These are phyloP conservation scores for Zaprionus ornatus DNA, from an alignment of 1,140 invertebrate species.

Conservation along the genomic window DNA sequence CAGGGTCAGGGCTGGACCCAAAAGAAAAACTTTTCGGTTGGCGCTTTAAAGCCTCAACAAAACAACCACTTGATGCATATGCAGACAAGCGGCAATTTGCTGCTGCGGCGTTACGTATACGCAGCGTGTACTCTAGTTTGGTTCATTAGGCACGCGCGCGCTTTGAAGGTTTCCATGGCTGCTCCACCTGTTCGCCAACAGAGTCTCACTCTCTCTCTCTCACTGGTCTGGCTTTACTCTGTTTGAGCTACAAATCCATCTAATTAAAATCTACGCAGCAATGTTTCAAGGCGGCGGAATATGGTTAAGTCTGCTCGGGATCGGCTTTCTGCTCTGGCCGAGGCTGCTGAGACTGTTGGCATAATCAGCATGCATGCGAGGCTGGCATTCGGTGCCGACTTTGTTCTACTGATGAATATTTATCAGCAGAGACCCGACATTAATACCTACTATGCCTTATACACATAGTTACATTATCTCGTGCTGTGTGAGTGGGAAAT, in stretches of 20 bases:
- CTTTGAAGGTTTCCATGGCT: conserved; percentile 32
- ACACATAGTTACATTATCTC: conserved; percentile 7
- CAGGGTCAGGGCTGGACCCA: neutral
- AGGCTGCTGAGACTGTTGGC: conserved; percentile 4
- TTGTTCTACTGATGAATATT: conserved; percentile 48
- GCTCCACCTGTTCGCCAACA: neutral
- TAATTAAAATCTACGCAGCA: conserved; percentile 79
- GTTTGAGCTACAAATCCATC: conserved; percentile 74
- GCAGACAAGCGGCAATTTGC: neutral
- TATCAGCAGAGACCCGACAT: conserved; percentile 42
- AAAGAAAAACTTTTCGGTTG: neutral
- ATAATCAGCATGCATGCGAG: conserved; percentile 53
- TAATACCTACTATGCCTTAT: conserved; percentile 13
- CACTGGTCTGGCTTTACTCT: conserved; percentile 15
- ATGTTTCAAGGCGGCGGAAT: conserved; percentile 44
- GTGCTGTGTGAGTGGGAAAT: conserved; percentile 7
- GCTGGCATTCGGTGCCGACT: conserved; percentile 9
- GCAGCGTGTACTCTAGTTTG: conserved; percentile 21
- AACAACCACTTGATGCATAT: conserved; percentile 65
- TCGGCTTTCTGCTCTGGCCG: conserved; percentile 6
- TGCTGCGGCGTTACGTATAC: conserved; percentile 51
- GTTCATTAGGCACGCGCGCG: conserved; percentile 69
- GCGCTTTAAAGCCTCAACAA: conserved; percentile 23
- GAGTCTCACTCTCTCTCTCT: conserved; percentile 41
- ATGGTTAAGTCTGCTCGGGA: conserved; percentile 31